phyloP scores from a whole-genome alignment of 2,113 vertebrate species.

The Opisthocomus hoazin region DNA sequence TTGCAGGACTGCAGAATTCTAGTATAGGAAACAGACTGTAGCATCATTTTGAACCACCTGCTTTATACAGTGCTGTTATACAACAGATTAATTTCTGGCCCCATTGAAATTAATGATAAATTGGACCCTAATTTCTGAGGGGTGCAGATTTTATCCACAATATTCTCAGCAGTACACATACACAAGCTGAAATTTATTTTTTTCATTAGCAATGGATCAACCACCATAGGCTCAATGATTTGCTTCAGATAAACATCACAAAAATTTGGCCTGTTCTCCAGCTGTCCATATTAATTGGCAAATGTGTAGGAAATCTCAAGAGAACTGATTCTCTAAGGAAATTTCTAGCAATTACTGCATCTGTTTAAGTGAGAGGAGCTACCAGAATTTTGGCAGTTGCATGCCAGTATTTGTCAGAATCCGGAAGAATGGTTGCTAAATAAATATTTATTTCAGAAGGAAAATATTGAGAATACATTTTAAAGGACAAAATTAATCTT shows the following conservation, averaged over 20 bases:
- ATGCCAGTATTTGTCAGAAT: neutral
- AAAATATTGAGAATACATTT: neutral
- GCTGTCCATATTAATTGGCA: neutral
- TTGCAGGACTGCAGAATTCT: neutral
- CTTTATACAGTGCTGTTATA: neutral
- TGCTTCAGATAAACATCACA: neutral
- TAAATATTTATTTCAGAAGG: neutral
- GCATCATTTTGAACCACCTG: neutral
- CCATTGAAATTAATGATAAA: neutral
- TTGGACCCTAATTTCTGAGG: neutral
- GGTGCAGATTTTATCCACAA: neutral
- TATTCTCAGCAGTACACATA: neutral
- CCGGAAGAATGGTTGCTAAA: neutral
- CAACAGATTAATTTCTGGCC: neutral
- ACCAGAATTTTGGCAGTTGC: conserved; percentile 2
- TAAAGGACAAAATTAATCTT: neutral
- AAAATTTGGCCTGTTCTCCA: neutral
- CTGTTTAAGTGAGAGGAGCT: neutral
- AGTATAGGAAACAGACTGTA: neutral
- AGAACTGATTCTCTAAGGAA: neutral
- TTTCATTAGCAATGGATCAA: conserved; percentile 18
- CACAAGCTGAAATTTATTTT: neutral
- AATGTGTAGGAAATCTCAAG: neutral
- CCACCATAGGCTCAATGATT: neutral
- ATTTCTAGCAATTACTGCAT: conserved; percentile 16